Evolutionary conservation across 1,140 invertebrate species (phyloP).

Genomic region (Nilaparvata lugens): DNA sequence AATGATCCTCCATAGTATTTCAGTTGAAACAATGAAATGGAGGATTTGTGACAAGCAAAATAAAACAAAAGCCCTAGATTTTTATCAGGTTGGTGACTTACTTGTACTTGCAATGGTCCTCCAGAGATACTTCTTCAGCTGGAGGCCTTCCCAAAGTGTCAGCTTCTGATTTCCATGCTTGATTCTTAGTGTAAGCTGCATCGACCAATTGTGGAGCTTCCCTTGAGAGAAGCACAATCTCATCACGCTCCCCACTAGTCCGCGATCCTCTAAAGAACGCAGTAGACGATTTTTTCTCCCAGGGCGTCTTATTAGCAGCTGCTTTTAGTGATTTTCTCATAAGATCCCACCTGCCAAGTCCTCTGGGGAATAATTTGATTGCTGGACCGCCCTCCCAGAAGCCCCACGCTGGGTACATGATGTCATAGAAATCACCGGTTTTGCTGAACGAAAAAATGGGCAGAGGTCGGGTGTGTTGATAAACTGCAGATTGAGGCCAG

Average conservation of each 20-base stretch:
- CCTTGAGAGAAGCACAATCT: slow-evolving; percentile 77
- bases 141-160: slow-evolving; percentile 78
- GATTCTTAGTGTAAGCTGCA: slow-evolving; percentile 95
- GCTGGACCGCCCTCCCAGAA: slow-evolving; percentile 98
- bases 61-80: too few relatives aligned
- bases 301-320: slow-evolving; percentile 57
- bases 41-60: too few relatives aligned
- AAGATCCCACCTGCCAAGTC: slow-evolving; percentile 86
- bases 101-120: slow-evolving; percentile 79
- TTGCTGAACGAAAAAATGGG: slow-evolving; percentile 95
- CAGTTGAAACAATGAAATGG: too few relatives aligned
- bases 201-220: slow-evolving; percentile 69
- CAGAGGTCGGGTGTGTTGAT: slow-evolving; percentile 42
- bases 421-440: slow-evolving; percentile 76
- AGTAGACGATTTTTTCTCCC: slow-evolving; percentile 63
- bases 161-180: slow-evolving; percentile 93
- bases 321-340: slow-evolving; percentile 61
- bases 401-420: slow-evolving; percentile 94
- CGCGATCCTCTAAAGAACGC: slow-evolving; percentile 92
- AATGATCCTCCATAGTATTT: too few relatives aligned
- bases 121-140: slow-evolving; percentile 78
- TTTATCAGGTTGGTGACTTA: too few relatives aligned
- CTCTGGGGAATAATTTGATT: slow-evolving; percentile 83
- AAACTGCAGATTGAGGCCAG: slow-evolving; percentile 74
- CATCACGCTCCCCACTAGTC: slow-evolving; percentile 83